Base-by-base conservation (phyloP, 2,888 invertebrate genomes). In the Eilema sororculum region DNA sequence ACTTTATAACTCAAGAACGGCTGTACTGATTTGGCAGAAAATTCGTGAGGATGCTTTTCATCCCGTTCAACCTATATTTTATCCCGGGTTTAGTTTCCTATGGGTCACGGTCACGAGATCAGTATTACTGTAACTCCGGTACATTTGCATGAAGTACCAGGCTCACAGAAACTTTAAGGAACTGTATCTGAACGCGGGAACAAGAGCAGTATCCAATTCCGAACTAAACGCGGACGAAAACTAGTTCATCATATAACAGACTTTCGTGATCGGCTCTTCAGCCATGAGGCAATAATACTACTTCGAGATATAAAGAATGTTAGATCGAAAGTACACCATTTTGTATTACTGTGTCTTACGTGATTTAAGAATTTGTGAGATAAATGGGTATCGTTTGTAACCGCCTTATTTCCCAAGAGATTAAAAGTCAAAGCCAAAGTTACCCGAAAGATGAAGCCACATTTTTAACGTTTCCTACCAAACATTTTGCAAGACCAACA, bases 391-490 rank as follows among this genome's bases (percentile, higher is more conserved):
- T 52, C 68, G 74, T 68, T 75, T 61, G 60, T 61, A 71, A 64
- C 74, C 72, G 66, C 57, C 70, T 80, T 80, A 80, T 80, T 80
- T 80, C 80, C 78, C 80, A 64, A 22, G 81, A 75, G 80, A 62
- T 73, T 68, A 62, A 65, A 63, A 64, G 69, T 57, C 68, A 61
- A 65, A 80, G 72, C 72, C 70, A 30, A 73, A 72, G 71, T 74
- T 73, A 60, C 68, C 69, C 58, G 75, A 77, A 78, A 77, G 73
- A 80, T 71, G 70, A 72, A 71, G 68, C 71, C 62, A 46, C 59
- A 71, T 71, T 67, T 75, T 71, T 37, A 59, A 66, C 58, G 57
- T 77, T 74, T 73, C 56, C 28, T 63, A 68, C 72, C 58, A 58
- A 65, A 65, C 22, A 73, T 67, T 61, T 65, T 33, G 65, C 64